A percentile compares a stretch with the other conserved stretches of the same genome.
These are phyloP conservation scores for Hyla sarda DNA, from an alignment of 2,113 vertebrate species.

Conservation along the genomic window DNA sequence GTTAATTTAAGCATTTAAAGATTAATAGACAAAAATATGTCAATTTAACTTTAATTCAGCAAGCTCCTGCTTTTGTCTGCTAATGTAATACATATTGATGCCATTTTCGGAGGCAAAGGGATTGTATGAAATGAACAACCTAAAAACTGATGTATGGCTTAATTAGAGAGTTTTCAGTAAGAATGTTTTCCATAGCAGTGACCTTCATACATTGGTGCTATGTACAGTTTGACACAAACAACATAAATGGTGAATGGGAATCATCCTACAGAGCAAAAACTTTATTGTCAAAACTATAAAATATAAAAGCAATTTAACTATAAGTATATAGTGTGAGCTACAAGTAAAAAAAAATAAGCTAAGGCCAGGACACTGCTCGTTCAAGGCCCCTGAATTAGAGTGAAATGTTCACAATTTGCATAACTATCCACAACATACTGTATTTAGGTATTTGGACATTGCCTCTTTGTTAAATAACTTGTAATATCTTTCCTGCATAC, in stretches of 20 bases:
- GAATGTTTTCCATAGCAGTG: slow-evolving; percentile 40
- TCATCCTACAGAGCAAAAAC: not conserved
- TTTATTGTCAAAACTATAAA: not conserved
- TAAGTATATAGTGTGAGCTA: not conserved
- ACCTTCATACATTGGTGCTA: slow-evolving; percentile 38
- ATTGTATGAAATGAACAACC: slow-evolving; percentile 57
- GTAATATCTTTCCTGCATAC: not conserved
- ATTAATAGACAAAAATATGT: slow-evolving; percentile 61
- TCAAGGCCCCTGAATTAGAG: not conserved
- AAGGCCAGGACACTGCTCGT: not conserved
- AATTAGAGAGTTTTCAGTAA: slow-evolving; percentile 52
- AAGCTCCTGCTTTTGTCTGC: slow-evolving; percentile 43
- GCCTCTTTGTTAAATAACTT: not conserved
- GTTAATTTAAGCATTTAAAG: slow-evolving; percentile 60
- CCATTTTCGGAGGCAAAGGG: slow-evolving; percentile 58
- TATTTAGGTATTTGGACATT: too few species aligned
- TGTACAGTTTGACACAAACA: not conserved
- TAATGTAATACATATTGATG: slow-evolving; percentile 49
- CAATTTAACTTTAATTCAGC: slow-evolving; percentile 61
- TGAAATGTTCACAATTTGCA: not conserved
- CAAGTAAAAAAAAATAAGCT: not conserved
- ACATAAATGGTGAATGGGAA: not conserved
- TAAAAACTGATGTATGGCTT: slow-evolving; percentile 8
- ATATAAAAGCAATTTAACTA: not conserved
- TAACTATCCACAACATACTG: too few species aligned